phyloP scores from a whole-genome alignment of 2,113 vertebrate genomes.

The Motacilla tschutschensis region DNA sequence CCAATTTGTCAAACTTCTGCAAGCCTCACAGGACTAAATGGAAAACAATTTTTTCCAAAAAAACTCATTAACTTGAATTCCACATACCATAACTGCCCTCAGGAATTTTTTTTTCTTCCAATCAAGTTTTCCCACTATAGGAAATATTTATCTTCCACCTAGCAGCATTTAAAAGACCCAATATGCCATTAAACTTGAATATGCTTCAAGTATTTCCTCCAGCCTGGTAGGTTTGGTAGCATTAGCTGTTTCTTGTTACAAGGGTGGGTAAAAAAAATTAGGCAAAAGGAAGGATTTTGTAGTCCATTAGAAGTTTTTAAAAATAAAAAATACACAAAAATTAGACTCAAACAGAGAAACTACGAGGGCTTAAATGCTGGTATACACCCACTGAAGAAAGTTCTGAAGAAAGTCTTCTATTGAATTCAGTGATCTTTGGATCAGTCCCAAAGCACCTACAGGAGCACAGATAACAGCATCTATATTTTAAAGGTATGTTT shows the following conservation, averaged over 20 bases:
- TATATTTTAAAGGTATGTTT: not conserved
- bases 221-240: not conserved
- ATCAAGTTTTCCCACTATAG: constrained; percentile 21
- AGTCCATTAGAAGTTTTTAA: not conserved
- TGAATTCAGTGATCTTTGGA: not conserved
- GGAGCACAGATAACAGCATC: not conserved
- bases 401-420: not conserved
- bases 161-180: constrained; percentile 30
- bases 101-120: constrained; percentile 37
- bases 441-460: not conserved
- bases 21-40: constrained; percentile 26
- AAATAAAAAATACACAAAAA: not conserved
- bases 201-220: constrained; percentile 9
- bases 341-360: not conserved
- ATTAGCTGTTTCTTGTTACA: not conserved
- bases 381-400: not conserved
- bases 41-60: constrained; percentile 32
- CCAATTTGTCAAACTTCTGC: constrained; percentile 10
- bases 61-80: constrained; percentile 35
- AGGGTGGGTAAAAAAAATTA: not conserved
- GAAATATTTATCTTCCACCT: constrained; percentile 47
- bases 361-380: not conserved
- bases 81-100: constrained; percentile 32
- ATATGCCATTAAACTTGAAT: constrained; percentile 17
- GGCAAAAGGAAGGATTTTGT: not conserved